Percentiles rank a stretch among this genome's conserved stretches.
Evolutionary conservation across 2,888 invertebrate species (phyloP).

Genomic region (Euplagia quadripunctaria): DNA sequence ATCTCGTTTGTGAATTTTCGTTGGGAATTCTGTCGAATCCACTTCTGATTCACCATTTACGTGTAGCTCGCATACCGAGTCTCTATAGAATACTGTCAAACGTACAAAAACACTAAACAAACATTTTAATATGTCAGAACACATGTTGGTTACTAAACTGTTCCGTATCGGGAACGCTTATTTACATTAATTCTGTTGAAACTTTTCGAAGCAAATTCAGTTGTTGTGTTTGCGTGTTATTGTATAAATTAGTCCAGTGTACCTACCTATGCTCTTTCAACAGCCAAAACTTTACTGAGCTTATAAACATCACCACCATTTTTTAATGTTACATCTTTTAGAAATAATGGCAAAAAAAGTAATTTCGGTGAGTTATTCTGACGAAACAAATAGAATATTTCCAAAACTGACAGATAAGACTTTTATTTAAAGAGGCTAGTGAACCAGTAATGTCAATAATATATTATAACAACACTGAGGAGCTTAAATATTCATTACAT

Average conservation of each 20-base stretch:
- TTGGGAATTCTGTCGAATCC: constrained; percentile 71
- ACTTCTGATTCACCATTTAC: constrained; percentile 74
- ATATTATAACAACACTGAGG: too few species aligned
- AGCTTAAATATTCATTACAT: too few species aligned
- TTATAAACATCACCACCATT: too few species aligned
- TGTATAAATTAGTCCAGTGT: background rate
- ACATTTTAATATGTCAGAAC: constrained; percentile 41
- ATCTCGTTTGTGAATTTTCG: constrained; percentile 80
- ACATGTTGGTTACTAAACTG: constrained; percentile 43
- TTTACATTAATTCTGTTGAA: constrained; percentile 28
- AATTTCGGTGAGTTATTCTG: too few species aligned
- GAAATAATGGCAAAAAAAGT: too few species aligned
- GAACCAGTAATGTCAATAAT: too few species aligned
- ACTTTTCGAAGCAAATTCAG: constrained; percentile 20
- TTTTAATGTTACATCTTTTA: too few species aligned
- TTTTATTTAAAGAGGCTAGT: too few species aligned
- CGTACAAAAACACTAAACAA: constrained; percentile 52
- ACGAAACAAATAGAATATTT: too few species aligned
- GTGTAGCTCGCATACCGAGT: constrained; percentile 56
- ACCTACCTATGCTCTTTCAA: too few species aligned
- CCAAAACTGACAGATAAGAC: too few species aligned
- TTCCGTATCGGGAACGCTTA: constrained; percentile 27
- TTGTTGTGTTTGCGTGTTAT: background rate
- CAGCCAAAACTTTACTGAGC: too few species aligned
- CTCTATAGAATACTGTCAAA: constrained; percentile 54